These are phyloP conservation scores for Rhimphoctona megacephalus DNA, from an alignment of 2,888 invertebrate genomes.

Conservation along the genomic window DNA sequence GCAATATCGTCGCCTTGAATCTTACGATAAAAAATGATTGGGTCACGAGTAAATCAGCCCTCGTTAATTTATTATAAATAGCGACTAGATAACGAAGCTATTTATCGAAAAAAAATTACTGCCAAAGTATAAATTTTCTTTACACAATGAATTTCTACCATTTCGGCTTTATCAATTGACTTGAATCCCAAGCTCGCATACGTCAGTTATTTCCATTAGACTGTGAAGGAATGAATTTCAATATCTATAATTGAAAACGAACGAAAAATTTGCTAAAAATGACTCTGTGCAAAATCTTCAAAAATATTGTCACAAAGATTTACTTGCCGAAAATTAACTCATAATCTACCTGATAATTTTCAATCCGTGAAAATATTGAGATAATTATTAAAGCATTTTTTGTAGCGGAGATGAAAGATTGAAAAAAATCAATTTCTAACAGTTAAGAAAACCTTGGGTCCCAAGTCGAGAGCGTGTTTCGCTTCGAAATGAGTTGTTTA, in stretches of 20 bases:
- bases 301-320: neutral
- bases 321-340: neutral
- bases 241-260: neutral
- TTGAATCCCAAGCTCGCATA: neutral
- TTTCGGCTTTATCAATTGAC: neutral
- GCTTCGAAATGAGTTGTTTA: constrained; percentile 37
- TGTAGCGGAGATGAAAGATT: neutral
- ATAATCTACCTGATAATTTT: neutral
- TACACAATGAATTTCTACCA: neutral
- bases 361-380: neutral
- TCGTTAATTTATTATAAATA: constrained; percentile 1
- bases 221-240: neutral
- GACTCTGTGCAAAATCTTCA: neutral
- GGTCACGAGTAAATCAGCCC: constrained; percentile 11
- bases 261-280: neutral
- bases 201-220: neutral
- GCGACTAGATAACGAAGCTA: neutral
- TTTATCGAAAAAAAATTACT: constrained; percentile 7
- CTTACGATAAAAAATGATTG: constrained; percentile 28
- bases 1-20: constrained; percentile 6
- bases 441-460: neutral
- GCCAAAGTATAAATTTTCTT: neutral
- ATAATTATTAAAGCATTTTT: neutral
- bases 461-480: constrained; percentile 34
- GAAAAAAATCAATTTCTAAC: constrained; percentile 7